phyloP scores from a whole-genome alignment of 2,797 vertebrate genomes.

The Myripristis jacobus region DNA sequence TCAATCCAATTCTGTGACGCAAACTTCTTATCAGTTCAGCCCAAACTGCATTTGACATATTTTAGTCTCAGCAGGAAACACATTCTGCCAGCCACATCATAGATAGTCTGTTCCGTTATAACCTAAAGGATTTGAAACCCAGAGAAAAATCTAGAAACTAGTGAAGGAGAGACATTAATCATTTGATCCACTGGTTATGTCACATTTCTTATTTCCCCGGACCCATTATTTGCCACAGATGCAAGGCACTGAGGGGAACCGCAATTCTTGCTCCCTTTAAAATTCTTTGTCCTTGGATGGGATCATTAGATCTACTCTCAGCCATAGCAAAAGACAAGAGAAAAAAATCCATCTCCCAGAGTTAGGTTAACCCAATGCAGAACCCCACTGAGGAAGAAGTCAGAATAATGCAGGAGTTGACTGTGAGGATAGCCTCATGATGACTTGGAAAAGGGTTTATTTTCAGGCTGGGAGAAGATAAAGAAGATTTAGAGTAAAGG shows the following conservation, averaged over 20 bases:
- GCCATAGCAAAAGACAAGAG: too few species aligned
- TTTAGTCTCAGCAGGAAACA: not conserved
- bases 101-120: not conserved
- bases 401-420: not conserved
- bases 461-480: too few species aligned
- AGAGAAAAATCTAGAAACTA: not conserved
- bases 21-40: not conserved
- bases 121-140: not conserved
- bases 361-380: not conserved
- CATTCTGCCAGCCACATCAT: not conserved
- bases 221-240: too few species aligned
- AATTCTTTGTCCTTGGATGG: too few species aligned
- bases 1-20: not conserved
- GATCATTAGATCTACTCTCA: too few species aligned
- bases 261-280: too few species aligned
- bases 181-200: conserved; percentile 11
- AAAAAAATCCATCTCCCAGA: too few species aligned
- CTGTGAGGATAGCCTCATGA: too few species aligned
- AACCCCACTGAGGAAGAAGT: not conserved
- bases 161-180: not conserved
- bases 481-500: too few species aligned
- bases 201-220: not conserved
- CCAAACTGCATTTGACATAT: not conserved
- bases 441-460: too few species aligned
- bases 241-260: too few species aligned